A percentile compares a stretch with the other conserved stretches of the same genome.
phyloP scores from a whole-genome alignment of 2,888 invertebrate genomes.

The Gibbula magus region DNA sequence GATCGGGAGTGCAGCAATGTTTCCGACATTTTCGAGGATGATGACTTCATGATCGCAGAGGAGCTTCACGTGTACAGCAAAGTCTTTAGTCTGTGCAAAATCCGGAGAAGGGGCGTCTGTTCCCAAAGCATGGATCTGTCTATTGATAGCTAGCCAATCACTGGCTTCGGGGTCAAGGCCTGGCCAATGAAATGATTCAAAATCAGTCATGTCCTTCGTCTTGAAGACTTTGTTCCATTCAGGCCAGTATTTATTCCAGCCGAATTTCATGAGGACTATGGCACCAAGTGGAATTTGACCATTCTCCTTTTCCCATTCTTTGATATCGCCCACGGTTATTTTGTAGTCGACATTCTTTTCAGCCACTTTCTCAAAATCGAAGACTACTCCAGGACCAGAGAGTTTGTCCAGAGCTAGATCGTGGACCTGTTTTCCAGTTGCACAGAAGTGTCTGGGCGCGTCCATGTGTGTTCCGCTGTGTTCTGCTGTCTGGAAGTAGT shows the following conservation, averaged over 20 bases:
- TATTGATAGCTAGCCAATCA: conserved; percentile 78
- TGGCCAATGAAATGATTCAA: conserved; percentile 32
- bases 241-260: conserved; percentile 67
- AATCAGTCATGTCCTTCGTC: conserved; percentile 1
- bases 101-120: conserved; percentile 82
- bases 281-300: conserved; percentile 74
- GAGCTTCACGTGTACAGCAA: conserved; percentile 78
- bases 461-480: conserved; percentile 81
- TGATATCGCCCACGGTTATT: conserved; percentile 67
- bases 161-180: conserved; percentile 79
- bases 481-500: conserved; percentile 76
- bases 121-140: conserved; percentile 78
- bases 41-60: conserved; percentile 75
- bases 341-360: conserved; percentile 39
- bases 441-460: conserved; percentile 79
- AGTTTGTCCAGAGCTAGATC: conserved; percentile 76
- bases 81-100: conserved; percentile 76
- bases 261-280: conserved; percentile 74
- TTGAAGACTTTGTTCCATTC: conserved; percentile 42
- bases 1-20: conserved; percentile 56
- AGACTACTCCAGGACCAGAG: conserved; percentile 67
- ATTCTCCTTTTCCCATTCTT: conserved; percentile 71
- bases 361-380: conserved; percentile 46
- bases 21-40: conserved; percentile 80
- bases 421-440: conserved; percentile 58